Evolutionary conservation across 2,113 vertebrate species (phyloP).

Genomic region (Cyprinodon tularosa): DNA sequence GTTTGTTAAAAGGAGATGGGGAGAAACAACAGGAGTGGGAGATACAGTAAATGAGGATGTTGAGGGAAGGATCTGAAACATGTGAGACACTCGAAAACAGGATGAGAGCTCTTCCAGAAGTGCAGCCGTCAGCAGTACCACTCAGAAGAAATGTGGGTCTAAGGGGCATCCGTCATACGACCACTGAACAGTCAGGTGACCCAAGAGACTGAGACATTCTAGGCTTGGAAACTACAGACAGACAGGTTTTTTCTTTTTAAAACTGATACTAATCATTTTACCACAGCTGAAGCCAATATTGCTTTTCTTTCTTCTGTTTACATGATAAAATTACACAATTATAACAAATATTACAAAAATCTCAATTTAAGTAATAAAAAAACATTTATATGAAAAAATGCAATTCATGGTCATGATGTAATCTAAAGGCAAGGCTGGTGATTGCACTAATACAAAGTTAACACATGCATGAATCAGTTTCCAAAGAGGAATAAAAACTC

Average conservation of each 20-base stretch:
- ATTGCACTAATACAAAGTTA: no score
- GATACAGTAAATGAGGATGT: slow-evolving; percentile 78
- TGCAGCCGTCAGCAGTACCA: slow-evolving; percentile 71
- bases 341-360: no score
- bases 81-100: slow-evolving; percentile 73
- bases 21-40: neutral
- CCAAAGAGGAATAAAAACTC: no score
- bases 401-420: no score
- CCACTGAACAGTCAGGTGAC: slow-evolving; percentile 54
- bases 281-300: no score
- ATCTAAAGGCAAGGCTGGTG: no score
- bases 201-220: slow-evolving; percentile 1
- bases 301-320: no score
- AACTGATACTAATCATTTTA: neutral
- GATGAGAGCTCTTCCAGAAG: slow-evolving; percentile 73
- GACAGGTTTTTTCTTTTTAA: neutral
- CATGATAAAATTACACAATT: no score
- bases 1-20: slow-evolving; percentile 3
- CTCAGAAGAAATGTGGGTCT: slow-evolving; percentile 52
- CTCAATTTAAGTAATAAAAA: no score
- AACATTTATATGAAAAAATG: no score
- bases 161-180: slow-evolving; percentile 57
- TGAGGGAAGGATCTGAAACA: slow-evolving; percentile 79
- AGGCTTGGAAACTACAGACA: neutral
- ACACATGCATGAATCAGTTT: no score